Evolutionary conservation across 1,140 invertebrate genomes (phyloP).

Genomic region (Luehdorfia chinensis): DNA sequence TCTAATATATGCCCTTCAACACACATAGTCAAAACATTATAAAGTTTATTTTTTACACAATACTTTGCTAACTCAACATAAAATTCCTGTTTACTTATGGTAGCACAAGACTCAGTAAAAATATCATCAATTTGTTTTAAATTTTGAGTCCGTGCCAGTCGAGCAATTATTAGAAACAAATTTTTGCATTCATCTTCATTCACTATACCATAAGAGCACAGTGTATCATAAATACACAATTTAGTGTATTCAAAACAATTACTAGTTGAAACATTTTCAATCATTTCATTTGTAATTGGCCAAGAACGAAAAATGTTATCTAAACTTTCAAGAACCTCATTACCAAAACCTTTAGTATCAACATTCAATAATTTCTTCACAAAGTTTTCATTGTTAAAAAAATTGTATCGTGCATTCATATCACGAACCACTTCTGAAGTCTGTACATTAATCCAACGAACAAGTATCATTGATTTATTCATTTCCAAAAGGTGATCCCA

Average conservation of each 20-base stretch:
- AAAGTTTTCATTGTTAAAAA: constrained; percentile 64
- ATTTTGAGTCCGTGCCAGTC: constrained; percentile 75
- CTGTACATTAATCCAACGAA: constrained; percentile 77
- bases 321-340: constrained; percentile 60
- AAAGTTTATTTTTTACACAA: constrained; percentile 76
- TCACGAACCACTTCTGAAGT: constrained; percentile 66
- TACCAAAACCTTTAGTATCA: constrained; percentile 56
- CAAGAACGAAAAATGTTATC: constrained; percentile 75
- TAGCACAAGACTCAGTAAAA: constrained; percentile 74
- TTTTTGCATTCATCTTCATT: constrained; percentile 72
- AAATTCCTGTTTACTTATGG: constrained; percentile 76
- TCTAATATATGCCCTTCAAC: constrained; percentile 63
- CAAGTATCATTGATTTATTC: constrained; percentile 74
- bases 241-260: constrained; percentile 74
- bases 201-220: constrained; percentile 77
- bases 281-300: constrained; percentile 79
- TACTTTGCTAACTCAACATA: constrained; percentile 75
- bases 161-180: constrained; percentile 73
- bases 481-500: constrained; percentile 75
- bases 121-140: constrained; percentile 75
- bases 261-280: constrained; percentile 68
- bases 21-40: constrained; percentile 71
- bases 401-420: constrained; percentile 66
- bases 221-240: constrained; percentile 76
- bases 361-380: constrained; percentile 59